Conservation (phyloP, 2,113 vertebrate species). For the Thinocorus orbignyianus region DNA sequence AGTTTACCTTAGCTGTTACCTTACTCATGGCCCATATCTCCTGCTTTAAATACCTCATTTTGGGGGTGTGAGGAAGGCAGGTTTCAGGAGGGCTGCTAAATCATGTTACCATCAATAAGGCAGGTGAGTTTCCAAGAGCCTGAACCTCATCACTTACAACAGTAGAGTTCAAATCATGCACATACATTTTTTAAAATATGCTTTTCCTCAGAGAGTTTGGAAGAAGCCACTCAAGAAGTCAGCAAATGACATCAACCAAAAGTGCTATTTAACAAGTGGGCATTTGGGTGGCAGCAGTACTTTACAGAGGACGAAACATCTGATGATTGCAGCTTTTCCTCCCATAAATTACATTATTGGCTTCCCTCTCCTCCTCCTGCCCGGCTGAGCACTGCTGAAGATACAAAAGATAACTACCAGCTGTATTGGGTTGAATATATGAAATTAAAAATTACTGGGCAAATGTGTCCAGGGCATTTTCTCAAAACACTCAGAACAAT, state of each 20-base stretch:
- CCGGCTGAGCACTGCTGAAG: rapidly evolving
- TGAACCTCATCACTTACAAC: neutral
- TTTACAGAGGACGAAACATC: neutral
- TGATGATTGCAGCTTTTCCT: neutral
- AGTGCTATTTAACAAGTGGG: neutral
- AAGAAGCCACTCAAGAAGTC: neutral
- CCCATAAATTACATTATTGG: neutral
- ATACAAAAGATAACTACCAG: neutral
- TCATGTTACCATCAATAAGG: neutral
- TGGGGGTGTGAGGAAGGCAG: neutral
- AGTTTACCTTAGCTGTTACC: neutral
- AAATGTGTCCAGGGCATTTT: neutral
- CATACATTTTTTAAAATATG: neutral
- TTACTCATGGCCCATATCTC: rapidly evolving
- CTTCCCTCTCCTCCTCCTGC: neutral
- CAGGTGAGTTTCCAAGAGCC: neutral
- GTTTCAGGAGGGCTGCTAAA: neutral
- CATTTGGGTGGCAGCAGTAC: neutral
- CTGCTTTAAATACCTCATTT: rapidly evolving
- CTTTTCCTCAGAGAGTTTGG: neutral
- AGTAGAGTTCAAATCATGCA: neutral
- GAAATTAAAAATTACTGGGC: neutral
- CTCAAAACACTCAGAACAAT: neutral
- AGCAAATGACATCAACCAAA: neutral
- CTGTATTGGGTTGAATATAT: neutral